These are phyloP conservation scores for Columba guinea DNA, from an alignment of 2,797 vertebrate species.

Conservation along the genomic window DNA sequence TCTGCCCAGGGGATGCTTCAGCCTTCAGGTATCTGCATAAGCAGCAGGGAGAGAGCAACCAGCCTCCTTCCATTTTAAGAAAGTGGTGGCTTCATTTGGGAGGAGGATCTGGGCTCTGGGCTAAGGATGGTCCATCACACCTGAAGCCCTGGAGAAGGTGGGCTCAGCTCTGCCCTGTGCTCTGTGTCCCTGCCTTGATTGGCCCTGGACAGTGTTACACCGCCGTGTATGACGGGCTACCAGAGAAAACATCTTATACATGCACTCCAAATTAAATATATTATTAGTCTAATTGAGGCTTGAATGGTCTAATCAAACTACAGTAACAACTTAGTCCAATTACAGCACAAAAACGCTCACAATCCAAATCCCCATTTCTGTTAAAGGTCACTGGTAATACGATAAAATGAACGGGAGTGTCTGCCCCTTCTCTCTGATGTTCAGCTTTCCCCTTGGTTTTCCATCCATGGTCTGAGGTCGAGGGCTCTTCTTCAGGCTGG, in stretches of 20 bases:
- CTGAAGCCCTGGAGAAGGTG: neutral
- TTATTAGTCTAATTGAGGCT: neutral
- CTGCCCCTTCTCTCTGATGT: neutral
- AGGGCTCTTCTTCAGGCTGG: neutral
- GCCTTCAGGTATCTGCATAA: neutral
- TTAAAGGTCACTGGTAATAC: neutral
- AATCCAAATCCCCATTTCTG: neutral
- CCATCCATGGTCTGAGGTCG: neutral
- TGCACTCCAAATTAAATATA: neutral
- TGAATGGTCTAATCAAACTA: neutral
- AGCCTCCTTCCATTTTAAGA: neutral
- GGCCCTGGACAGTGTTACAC: no score
- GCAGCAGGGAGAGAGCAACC: neutral
- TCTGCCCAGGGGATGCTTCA: neutral
- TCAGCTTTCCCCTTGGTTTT: neutral
- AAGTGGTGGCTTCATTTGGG: neutral
- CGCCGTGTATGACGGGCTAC: neutral
- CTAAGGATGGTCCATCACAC: neutral
- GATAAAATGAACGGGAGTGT: neutral
- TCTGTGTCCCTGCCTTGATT: neutral
- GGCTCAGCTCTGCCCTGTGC: neutral
- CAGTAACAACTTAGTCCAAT: neutral
- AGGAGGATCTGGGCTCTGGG: neutral
- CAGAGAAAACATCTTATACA: neutral
- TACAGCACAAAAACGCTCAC: neutral